phyloP scores from a whole-genome alignment of 2,113 vertebrate genomes.

The Oplegnathus fasciatus region DNA sequence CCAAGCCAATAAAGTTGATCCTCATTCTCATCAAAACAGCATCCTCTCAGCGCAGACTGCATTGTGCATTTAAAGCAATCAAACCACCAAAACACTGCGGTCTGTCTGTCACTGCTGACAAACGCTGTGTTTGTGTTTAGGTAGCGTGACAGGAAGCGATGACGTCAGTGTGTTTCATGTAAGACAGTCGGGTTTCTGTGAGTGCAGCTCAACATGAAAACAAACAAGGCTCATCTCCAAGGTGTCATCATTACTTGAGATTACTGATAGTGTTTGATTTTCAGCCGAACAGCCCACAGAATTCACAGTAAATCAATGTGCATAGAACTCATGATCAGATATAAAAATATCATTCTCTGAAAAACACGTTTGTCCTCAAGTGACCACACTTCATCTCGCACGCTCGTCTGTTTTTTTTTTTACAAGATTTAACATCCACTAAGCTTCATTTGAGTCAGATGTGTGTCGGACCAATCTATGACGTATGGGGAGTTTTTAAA shows the following conservation, averaged over 20 bases:
- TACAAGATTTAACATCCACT: background rate
- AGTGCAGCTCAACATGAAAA: slow-evolving; percentile 39
- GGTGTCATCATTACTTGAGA: background rate
- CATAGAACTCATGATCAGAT: background rate
- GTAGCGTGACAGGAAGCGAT: slow-evolving; percentile 63
- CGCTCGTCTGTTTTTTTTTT: slow-evolving; percentile 3
- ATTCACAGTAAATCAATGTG: background rate
- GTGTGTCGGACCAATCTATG: background rate
- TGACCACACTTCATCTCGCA: background rate
- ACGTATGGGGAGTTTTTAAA: background rate
- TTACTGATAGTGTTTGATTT: background rate
- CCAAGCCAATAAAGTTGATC: background rate
- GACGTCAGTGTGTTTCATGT: slow-evolving; percentile 50
- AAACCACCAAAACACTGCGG: slow-evolving; percentile 40
- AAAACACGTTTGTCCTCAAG: background rate
- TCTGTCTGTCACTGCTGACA: slow-evolving; percentile 23
- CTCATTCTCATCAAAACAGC: background rate
- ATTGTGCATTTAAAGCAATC: slow-evolving; percentile 3
- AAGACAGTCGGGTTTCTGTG: slow-evolving; percentile 7
- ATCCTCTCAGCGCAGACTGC: background rate
- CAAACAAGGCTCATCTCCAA: slow-evolving; percentile 28
- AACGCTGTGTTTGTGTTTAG: slow-evolving; percentile 42
- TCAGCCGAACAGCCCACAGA: background rate
- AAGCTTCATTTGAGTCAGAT: background rate
- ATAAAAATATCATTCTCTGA: background rate